Percentiles rank a stretch among this genome's conserved stretches.
These are phyloP conservation scores for Deilephila elpenor DNA, from an alignment of 2,888 invertebrate species.

Conservation along the genomic window DNA sequence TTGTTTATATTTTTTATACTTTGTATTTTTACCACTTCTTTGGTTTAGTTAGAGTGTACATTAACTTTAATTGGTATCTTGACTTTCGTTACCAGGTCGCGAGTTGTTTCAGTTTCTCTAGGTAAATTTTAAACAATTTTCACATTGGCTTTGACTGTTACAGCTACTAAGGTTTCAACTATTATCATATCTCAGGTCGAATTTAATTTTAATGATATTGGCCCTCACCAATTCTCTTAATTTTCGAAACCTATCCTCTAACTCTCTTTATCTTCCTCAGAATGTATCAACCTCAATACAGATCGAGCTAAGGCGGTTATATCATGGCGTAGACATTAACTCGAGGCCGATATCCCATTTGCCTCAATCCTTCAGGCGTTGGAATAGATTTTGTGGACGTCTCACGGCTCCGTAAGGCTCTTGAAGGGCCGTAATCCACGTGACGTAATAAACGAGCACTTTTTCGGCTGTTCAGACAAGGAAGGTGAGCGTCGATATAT, in stretches of 20 bases:
- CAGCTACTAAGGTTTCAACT: too few relatives aligned
- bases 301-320: background rate
- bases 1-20: background rate
- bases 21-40: background rate
- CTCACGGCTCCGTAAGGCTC: constrained; percentile 40
- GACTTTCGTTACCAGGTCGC: too few relatives aligned
- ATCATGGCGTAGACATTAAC: background rate
- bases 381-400: constrained; percentile 13
- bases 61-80: background rate
- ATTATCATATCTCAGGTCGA: too few relatives aligned
- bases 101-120: too few relatives aligned
- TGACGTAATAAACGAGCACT: constrained; percentile 74
- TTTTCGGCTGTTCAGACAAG: constrained; percentile 78
- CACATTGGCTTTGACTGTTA: too few relatives aligned
- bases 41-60: background rate
- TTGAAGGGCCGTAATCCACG: constrained; percentile 61
- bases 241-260: too few relatives aligned
- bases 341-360: constrained; percentile 1
- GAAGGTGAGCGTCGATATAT: constrained; percentile 81
- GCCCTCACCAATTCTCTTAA: too few relatives aligned
- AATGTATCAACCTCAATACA: too few relatives aligned
- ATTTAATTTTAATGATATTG: too few relatives aligned
- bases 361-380: constrained; percentile 7
- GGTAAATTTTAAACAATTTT: too few relatives aligned
- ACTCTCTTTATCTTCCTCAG: too few relatives aligned